Evolutionary conservation across 2,888 invertebrate genomes (phyloP).

Genomic region (Drosophila recens): DNA sequence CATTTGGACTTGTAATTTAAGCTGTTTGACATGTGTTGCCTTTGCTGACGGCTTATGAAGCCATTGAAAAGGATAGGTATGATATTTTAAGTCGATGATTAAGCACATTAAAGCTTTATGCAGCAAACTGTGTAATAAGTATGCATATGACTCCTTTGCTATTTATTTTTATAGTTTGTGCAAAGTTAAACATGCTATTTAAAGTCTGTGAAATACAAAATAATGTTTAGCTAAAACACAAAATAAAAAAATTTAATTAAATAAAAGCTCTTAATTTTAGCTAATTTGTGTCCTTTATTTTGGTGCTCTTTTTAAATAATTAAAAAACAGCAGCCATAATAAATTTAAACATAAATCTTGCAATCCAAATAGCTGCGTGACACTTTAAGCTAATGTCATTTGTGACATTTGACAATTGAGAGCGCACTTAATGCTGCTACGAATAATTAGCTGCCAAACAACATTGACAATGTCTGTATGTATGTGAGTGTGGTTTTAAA

Average conservation of each 20-base stretch:
- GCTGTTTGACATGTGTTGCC: background rate
- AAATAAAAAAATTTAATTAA: no score
- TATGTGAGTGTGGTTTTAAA: slow-evolving; percentile 22
- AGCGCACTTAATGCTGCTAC: slow-evolving; percentile 31
- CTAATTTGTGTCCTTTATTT: background rate
- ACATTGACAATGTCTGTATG: background rate
- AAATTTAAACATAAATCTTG: background rate
- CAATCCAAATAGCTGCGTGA: background rate
- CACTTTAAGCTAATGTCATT: slow-evolving; percentile 5
- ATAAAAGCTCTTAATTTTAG: background rate
- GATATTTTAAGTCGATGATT: background rate
- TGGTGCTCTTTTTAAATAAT: background rate
- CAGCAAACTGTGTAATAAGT: background rate
- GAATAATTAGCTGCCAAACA: slow-evolving; percentile 69
- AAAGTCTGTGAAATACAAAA: no score
- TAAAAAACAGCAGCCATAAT: background rate
- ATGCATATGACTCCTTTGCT: background rate
- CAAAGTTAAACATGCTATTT: no score
- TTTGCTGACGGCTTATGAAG: background rate
- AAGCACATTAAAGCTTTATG: slow-evolving; percentile 1
- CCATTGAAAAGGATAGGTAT: background rate
- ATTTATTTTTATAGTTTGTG: background rate
- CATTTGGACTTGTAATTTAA: background rate
- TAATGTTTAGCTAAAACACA: no score
- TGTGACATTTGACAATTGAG: slow-evolving; percentile 34